A percentile compares a stretch with the other conserved stretches of the same genome.
Conservation (phyloP, 2,113 vertebrate species). For the Thermophis baileyi region DNA sequence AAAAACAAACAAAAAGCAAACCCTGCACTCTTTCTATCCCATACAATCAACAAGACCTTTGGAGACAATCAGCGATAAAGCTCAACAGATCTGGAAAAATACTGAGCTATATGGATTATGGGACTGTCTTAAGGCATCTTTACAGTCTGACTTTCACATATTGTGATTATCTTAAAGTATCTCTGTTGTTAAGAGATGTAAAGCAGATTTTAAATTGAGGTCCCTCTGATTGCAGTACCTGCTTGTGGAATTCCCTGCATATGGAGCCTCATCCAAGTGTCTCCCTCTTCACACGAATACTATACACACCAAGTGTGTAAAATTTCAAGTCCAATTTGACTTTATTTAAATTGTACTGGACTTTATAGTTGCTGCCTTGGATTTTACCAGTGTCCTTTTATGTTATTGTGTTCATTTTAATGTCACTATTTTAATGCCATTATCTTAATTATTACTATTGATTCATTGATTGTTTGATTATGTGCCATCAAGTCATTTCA, state of each 20-base stretch:
- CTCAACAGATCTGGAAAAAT: neutral
- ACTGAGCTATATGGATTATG: neutral
- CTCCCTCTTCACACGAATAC: neutral
- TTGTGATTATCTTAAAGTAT: neutral
- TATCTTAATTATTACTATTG: neutral
- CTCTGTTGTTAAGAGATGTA: neutral
- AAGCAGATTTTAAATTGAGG: neutral
- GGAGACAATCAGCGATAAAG: neutral
- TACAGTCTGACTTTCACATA: neutral
- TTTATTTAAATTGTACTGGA: neutral
- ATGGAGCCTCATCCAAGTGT: neutral
- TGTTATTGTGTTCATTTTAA: neutral
- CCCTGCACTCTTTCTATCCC: neutral
- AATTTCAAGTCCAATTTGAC: neutral
- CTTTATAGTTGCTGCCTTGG: neutral
- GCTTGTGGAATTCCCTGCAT: neutral
- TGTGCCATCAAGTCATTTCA: neutral
- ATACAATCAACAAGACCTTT: neutral
- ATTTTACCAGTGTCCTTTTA: neutral
- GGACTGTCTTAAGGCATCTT: neutral
- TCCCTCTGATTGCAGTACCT: neutral
- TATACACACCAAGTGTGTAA: neutral
- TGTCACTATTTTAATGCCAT: neutral
- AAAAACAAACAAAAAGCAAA: no score
- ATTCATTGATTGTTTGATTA: neutral